Evolutionary conservation across 2,888 invertebrate genomes (phyloP).

Genomic region (Ochlodes sylvanus): DNA sequence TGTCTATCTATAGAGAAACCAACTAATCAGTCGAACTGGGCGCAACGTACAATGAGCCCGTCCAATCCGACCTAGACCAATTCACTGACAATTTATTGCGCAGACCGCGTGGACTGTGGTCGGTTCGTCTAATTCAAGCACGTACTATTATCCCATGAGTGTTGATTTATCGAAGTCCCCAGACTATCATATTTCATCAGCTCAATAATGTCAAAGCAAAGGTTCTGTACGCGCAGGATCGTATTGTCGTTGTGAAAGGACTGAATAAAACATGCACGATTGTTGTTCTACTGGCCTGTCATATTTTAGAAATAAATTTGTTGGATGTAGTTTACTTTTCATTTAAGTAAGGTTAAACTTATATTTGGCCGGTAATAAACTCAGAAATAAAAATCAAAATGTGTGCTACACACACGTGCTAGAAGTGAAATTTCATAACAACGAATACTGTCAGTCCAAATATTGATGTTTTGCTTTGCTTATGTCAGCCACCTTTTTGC

Average conservation of each 20-base stretch:
- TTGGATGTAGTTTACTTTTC: too few relatives aligned
- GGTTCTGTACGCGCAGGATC: slow-evolving; percentile 34
- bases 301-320: background rate
- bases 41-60: background rate
- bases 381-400: too few relatives aligned
- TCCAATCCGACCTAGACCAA: background rate
- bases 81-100: slow-evolving; percentile 31
- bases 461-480: too few relatives aligned
- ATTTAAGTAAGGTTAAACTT: too few relatives aligned
- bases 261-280: slow-evolving; percentile 29
- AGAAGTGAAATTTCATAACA: too few relatives aligned
- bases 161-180: slow-evolving; percentile 37
- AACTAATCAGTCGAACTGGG: too few relatives aligned
- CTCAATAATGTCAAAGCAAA: slow-evolving; percentile 36
- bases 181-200: slow-evolving; percentile 37
- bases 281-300: slow-evolving; percentile 19
- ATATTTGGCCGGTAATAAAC: too few relatives aligned
- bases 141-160: slow-evolving; percentile 38
- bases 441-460: too few relatives aligned
- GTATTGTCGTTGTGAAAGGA: slow-evolving; percentile 32
- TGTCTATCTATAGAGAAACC: too few relatives aligned
- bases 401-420: too few relatives aligned
- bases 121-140: slow-evolving; percentile 35
- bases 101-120: slow-evolving; percentile 27
- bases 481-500: too few relatives aligned